Evolutionary conservation across 2,888 invertebrate genomes (phyloP), one percentile per base, ranked within the genome.

Genomic region (Pogonocherus hispidulus): DNA sequence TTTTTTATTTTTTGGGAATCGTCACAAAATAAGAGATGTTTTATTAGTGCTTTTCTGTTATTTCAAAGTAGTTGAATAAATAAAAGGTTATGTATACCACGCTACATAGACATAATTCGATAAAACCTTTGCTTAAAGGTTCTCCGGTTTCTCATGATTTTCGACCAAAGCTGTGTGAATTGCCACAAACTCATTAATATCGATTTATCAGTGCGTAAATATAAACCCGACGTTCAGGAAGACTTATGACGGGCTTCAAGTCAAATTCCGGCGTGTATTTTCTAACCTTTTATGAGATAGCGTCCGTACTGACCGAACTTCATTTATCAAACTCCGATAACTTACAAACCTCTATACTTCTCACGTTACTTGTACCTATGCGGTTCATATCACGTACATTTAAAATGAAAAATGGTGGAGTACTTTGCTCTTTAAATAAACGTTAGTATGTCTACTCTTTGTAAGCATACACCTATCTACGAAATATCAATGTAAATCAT

Each of bases 311-410:
- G 77, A 69, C 73, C 74, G 71, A 72, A 68, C 67, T 68, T 69
- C 78, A 80, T 80, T 78, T 76, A 78, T 80, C 80, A 80, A 79
- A 70, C 78, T n/a, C 78, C 70, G 78, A 80, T 79, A 78, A 78
- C 73, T 77, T 78, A 76, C 76, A 70, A 71, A 73, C 71, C 70
- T 55, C 55, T 55, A 55, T 55, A 55, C 35, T 32, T 32, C 74
- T 70, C 69, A 70, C 69, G 69, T 72, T 73, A 75, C 75, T 75
- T 75, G 70, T 69, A 73, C 68, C 74, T 71, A 67, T 69, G 60
- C 56, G 64, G 66, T 67, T 69, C 62, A 74, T 76, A 72, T 72
- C 66, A 65, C 68, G 68, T 63, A 67, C 56, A 69, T 73, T 72
- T 52, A 47, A 70, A 59, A 66, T 75, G 72, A 73, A 72, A 74